These are phyloP conservation scores for Xylocampa areola DNA, from an alignment of 2,888 invertebrate species.

Conservation along the genomic window DNA sequence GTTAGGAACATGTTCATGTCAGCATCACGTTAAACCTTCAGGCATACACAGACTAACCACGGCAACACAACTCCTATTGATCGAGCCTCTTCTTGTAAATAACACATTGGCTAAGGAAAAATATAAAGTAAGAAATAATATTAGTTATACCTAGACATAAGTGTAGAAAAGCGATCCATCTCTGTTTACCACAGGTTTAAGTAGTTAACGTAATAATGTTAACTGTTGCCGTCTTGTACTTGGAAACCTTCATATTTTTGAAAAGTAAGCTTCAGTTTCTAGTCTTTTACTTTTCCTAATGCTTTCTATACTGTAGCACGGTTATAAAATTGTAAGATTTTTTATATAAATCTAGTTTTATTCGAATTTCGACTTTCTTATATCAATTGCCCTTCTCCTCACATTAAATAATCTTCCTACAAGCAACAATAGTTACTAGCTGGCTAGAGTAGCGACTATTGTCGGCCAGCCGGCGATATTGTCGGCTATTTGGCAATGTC, in stretches of 20 bases:
- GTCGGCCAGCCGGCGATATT: not conserved
- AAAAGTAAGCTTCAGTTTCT: not conserved
- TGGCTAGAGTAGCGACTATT: conserved; percentile 10
- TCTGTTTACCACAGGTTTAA: not conserved
- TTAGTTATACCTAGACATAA: not conserved
- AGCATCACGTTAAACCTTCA: no score
- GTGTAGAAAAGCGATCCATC: not conserved
- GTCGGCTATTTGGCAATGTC: conserved; percentile 10
- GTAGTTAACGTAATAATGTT: not conserved
- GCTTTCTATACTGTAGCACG: not conserved
- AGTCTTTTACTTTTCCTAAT: not conserved
- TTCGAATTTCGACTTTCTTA: no score
- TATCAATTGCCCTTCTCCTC: not conserved
- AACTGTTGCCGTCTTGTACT: not conserved
- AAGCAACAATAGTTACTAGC: not conserved
- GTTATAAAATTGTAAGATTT: no score
- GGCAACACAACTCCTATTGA: no score
- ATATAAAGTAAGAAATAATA: not conserved
- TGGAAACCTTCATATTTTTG: not conserved
- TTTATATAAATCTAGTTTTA: no score
- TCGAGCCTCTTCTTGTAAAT: no score
- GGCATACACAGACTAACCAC: no score
- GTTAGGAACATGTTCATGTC: no score
- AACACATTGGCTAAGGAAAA: not conserved
- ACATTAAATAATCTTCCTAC: not conserved